Conservation (phyloP, 2,113 vertebrate species). For the Odontophorus gujanensis region DNA sequence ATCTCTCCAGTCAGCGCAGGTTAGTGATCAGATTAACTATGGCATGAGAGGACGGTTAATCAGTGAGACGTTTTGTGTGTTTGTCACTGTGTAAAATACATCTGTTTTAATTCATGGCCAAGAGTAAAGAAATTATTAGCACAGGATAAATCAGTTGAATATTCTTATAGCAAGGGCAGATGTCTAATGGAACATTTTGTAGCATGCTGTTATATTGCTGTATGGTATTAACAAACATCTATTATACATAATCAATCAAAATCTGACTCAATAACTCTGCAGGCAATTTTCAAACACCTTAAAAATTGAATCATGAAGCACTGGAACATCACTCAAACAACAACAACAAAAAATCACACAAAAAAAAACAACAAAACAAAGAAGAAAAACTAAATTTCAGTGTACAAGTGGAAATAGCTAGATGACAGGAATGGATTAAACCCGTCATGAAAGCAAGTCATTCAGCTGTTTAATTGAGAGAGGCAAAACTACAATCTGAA, state of each 20-base stretch:
- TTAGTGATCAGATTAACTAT: neutral
- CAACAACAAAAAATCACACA: neutral
- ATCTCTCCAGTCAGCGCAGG: neutral
- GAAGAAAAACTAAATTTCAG: neutral
- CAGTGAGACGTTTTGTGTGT: neutral
- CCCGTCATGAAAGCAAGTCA: neutral
- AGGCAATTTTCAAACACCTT: neutral
- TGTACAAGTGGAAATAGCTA: neutral
- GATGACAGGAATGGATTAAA: neutral
- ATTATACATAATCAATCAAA: neutral
- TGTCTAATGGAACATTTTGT: constrained; percentile 11
- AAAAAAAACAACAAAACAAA: neutral
- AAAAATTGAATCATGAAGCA: neutral
- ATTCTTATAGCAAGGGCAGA: neutral
- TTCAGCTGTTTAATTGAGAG: neutral
- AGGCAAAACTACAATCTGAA: neutral
- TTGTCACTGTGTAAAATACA: neutral
- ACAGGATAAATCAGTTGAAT: constrained; percentile 1
- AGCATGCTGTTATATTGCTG: neutral
- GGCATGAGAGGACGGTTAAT: neutral
- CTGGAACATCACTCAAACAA: neutral
- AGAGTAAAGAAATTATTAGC: neutral
- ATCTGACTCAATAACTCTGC: neutral
- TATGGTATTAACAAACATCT: neutral
- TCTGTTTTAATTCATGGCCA: constrained; percentile 23